Percentiles rank a stretch among this genome's conserved stretches.
These are phyloP conservation scores for Micropoecilia bifurca DNA, from an alignment of 2,797 vertebrate species.

Conservation along the genomic window DNA sequence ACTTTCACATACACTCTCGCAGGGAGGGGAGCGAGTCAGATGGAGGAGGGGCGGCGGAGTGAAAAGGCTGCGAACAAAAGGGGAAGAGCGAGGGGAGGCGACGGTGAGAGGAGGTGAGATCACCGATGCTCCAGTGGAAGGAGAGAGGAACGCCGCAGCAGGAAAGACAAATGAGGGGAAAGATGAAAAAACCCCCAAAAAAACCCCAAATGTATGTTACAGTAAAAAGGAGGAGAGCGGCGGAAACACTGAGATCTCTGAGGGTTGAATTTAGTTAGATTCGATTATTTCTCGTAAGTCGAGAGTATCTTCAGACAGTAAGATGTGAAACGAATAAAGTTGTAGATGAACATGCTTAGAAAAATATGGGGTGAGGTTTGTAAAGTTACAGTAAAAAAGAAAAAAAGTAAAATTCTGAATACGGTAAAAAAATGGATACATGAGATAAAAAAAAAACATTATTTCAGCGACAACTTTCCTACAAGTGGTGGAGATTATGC, in stretches of 20 bases:
- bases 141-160: neutral
- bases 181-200: no score
- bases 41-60: slow-evolving; percentile 49
- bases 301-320: neutral
- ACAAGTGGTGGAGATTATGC: no score
- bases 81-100: slow-evolving; percentile 17
- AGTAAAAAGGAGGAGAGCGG: neutral
- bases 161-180: neutral
- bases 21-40: slow-evolving; percentile 26
- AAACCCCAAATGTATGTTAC: neutral
- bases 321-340: neutral
- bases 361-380: neutral
- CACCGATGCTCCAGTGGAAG: slow-evolving; percentile 7
- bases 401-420: no score
- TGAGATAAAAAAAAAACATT: no score
- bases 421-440: no score
- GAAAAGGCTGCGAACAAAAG: slow-evolving; percentile 38
- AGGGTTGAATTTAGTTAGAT: neutral
- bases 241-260: neutral
- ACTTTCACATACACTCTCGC: neutral
- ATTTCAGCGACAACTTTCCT: no score
- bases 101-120: slow-evolving; percentile 19
- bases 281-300: neutral
- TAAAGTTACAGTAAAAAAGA: no score
- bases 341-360: neutral